Percentiles rank a stretch among this genome's conserved stretches.
Evolutionary conservation across 2,888 invertebrate species (phyloP).

Genomic region (Coleophora flavipennella): DNA sequence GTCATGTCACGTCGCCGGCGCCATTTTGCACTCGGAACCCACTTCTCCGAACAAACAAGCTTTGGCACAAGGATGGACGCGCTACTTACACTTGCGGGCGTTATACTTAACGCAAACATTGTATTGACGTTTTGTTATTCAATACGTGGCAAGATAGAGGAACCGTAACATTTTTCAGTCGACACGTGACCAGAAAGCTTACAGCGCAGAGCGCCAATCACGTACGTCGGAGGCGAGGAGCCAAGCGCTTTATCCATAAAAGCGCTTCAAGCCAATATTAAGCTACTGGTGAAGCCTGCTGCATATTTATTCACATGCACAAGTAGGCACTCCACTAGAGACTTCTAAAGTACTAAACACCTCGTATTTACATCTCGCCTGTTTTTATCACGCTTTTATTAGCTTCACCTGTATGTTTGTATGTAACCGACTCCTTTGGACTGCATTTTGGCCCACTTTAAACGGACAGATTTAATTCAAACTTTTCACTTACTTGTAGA

Average conservation of each 20-base stretch:
- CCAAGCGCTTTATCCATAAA: slow-evolving; percentile 10
- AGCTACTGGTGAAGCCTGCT: slow-evolving; percentile 12
- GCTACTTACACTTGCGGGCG: slow-evolving; percentile 2
- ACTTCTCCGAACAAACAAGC: slow-evolving; percentile 18
- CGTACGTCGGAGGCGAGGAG: slow-evolving; percentile 6
- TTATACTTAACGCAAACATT: neutral
- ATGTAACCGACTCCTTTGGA: too few relatives aligned
- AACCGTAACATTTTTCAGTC: slow-evolving; percentile 49
- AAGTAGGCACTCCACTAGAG: slow-evolving; percentile 22
- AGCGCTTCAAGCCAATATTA: slow-evolving; percentile 15
- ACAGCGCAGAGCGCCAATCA: slow-evolving; percentile 27
- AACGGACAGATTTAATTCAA: too few relatives aligned
- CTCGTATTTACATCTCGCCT: slow-evolving; percentile 32
- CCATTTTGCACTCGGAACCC: slow-evolving; percentile 6
- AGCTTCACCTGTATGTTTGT: too few relatives aligned
- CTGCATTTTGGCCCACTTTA: too few relatives aligned
- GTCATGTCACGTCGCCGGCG: slow-evolving; percentile 5
- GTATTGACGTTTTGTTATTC: slow-evolving; percentile 38
- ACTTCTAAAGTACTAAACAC: slow-evolving; percentile 28
- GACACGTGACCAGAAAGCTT: slow-evolving; percentile 45
- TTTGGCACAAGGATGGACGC: slow-evolving; percentile 12
- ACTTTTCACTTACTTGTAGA: too few relatives aligned
- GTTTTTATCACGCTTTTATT: too few relatives aligned
- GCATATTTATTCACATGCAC: slow-evolving; percentile 38
- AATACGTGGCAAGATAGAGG: slow-evolving; percentile 36